Percentiles rank a stretch among this genome's conserved stretches.
These are phyloP conservation scores for Scaptomyza tumidula DNA, from an alignment of 2,888 invertebrate genomes.

Conservation along the genomic window DNA sequence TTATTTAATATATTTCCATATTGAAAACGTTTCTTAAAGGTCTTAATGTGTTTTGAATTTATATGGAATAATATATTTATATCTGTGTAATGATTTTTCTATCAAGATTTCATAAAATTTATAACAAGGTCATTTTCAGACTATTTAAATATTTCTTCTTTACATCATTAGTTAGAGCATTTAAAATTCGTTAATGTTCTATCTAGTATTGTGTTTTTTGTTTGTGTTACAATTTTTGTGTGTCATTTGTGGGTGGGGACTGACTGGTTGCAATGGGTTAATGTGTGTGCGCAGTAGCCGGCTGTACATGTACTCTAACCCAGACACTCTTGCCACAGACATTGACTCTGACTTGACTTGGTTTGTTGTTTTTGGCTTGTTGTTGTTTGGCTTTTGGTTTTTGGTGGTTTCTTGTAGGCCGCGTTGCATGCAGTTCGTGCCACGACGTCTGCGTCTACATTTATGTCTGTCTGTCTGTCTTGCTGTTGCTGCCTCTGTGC, in stretches of 20 bases:
- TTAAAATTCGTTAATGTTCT: background rate
- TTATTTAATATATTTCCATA: no score
- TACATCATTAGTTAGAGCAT: background rate
- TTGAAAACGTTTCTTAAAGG: no score
- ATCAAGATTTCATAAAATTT: no score
- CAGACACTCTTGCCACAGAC: conserved; percentile 24
- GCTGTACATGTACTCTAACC: conserved; percentile 10
- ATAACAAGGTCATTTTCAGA: no score
- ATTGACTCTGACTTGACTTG: conserved; percentile 6
- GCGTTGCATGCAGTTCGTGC: conserved; percentile 66
- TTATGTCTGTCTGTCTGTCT: conserved; percentile 6
- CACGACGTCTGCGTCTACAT: conserved; percentile 53
- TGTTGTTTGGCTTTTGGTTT: conserved; percentile 19
- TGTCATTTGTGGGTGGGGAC: conserved; percentile 70
- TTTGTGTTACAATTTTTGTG: conserved; percentile 77
- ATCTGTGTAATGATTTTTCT: no score
- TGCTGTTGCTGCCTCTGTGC: conserved; percentile 39
- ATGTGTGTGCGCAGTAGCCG: conserved; percentile 61
- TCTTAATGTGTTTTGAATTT: no score
- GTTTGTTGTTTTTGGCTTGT: conserved; percentile 26
- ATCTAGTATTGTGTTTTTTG: conserved; percentile 8
- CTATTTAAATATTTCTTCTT: no score
- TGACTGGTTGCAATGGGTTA: conserved; percentile 53
- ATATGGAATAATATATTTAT: no score
- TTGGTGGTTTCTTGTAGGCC: conserved; percentile 17